A percentile compares a stretch with the other conserved stretches of the same genome.
Conservation (phyloP, 2,113 vertebrate species). For the Pelodiscus sinensis region DNA sequence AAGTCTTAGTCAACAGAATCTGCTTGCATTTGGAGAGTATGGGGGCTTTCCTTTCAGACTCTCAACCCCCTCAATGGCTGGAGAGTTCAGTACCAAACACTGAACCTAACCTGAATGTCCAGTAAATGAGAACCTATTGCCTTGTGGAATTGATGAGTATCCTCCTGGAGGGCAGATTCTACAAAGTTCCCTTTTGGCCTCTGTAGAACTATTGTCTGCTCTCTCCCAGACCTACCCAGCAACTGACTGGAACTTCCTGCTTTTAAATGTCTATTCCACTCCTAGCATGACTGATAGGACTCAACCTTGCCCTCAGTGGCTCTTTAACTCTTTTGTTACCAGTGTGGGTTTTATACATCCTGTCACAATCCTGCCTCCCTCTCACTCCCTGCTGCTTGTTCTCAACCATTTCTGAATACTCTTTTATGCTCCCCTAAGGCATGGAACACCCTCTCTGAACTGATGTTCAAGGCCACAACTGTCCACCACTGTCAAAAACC, state of each 20-base stretch:
- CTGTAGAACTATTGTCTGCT: neutral
- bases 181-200: neutral
- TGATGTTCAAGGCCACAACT: rapidly evolving
- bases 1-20: neutral
- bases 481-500: neutral
- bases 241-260: neutral
- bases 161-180: neutral
- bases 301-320: neutral
- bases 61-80: too few species aligned
- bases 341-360: neutral
- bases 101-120: neutral
- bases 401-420: neutral
- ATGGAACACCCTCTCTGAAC: neutral
- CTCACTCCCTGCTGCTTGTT: rapidly evolving
- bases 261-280: neutral
- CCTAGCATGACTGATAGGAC: neutral
- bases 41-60: too few species aligned
- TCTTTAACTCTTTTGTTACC: neutral
- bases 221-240: neutral
- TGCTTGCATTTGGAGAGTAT: neutral
- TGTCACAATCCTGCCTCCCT: neutral
- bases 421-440: neutral
- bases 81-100: too few species aligned
- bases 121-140: neutral
- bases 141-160: neutral